Base-by-base conservation (phyloP, 37 sponge, comb jelly and placozoan species). In the Ianthella basta region DNA sequence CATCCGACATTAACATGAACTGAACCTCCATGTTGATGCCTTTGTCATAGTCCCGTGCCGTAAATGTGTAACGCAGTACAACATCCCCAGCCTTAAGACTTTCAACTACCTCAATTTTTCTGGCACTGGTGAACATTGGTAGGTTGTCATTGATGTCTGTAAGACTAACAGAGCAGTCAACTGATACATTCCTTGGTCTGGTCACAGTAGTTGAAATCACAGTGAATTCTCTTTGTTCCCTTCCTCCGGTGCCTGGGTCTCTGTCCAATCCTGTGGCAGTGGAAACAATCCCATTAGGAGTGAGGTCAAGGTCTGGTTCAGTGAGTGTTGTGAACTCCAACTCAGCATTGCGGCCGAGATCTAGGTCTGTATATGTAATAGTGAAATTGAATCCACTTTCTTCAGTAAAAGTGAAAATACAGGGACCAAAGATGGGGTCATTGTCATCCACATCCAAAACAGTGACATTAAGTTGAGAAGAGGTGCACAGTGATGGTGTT, bases 111-210 rank as follows among this genome's bases (percentile, higher is more conserved):
- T 40, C 83, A 0, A 37, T 87, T 37, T 72, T 32, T 54, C 74
- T 63, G 24, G 79, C 53, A 0, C 21, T 20, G 2, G 80, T 69
- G 30, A 83, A 85, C 33, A 86, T 20, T 20, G 96, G 96, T 23
- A 75, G 61, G 57, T 95, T 95, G 55, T 95, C 96, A 83, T 95
- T 95, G 32, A 90, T 66, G 36, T 95, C 96, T 18, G 56, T 57
- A 18, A 95, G 70, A 15, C 25, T 56, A 5, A 95, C 64, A 20
- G 84, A 79, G 29, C 90, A 50, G 20, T 32, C 21, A 23, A 64
- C 72, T 0, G 80, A 44, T 21, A 44, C 34, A 20, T 65, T 65
- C 40, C 66, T 37, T 19, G 83, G 64, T 33, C 21, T 32, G 57
- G 74, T 21, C 55, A 82, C 83, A 25, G 55, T 73, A 19, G 12